A percentile compares a stretch with the other conserved stretches of the same genome.
These are phyloP conservation scores for Heteromyza rotundicornis DNA, from an alignment of 2,888 invertebrate species.

Conservation along the genomic window DNA sequence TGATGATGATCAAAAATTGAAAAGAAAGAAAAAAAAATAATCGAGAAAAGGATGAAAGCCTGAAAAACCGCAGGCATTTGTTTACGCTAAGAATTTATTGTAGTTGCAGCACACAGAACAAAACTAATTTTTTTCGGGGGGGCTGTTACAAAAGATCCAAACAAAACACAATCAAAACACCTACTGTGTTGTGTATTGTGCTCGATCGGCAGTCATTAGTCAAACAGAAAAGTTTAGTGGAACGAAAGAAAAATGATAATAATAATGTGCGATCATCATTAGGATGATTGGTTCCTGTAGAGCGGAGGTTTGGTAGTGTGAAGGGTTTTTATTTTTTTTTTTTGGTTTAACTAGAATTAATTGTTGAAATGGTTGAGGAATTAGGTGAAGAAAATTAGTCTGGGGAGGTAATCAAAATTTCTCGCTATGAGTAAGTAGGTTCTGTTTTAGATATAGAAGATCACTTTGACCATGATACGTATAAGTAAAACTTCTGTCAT, in stretches of 20 bases:
- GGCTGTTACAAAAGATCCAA: slow-evolving; percentile 6
- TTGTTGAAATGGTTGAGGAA: too few species aligned
- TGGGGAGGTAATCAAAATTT: too few species aligned
- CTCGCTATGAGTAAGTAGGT: too few species aligned
- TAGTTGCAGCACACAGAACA: not conserved
- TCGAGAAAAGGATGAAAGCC: not conserved
- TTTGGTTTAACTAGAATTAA: too few species aligned
- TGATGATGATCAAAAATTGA: not conserved
- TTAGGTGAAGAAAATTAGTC: too few species aligned
- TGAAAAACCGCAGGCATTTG: not conserved
- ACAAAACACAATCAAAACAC: slow-evolving; percentile 49
- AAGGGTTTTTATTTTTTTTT: too few species aligned
- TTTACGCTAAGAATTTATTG: not conserved
- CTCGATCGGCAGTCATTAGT: slow-evolving; percentile 1
- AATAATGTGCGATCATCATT: not conserved
- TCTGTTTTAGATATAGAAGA: too few species aligned
- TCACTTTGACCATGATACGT: too few species aligned
- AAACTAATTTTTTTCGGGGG: not conserved
- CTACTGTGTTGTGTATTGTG: slow-evolving; percentile 24
- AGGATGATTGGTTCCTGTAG: not conserved
- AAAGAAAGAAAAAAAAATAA: too few species aligned
- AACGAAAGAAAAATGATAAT: not conserved
- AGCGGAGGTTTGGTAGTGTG: too few species aligned
- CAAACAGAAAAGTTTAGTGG: too few species aligned
- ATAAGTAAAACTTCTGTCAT: too few species aligned